Conservation (phyloP, 2,113 vertebrate genomes). For the Grantiella picta region DNA sequence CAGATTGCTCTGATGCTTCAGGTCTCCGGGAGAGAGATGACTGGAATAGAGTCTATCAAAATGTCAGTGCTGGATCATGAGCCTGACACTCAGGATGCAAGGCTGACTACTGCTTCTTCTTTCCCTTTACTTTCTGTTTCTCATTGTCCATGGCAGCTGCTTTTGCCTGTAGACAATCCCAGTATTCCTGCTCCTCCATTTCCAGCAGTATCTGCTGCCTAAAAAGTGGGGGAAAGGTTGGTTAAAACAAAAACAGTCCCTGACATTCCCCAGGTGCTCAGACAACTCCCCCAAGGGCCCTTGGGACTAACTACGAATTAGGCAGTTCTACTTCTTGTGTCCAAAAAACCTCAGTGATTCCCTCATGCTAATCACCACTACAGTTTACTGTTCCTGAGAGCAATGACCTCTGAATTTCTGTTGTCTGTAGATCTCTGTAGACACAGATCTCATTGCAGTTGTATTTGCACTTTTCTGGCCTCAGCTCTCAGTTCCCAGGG, state of each 20-base stretch:
- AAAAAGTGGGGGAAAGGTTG: neutral
- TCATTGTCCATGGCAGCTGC: constrained; percentile 16
- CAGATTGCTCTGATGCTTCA: neutral
- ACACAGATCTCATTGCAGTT: neutral
- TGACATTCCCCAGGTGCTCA: neutral
- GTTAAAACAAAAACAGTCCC: neutral
- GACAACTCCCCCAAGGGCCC: neutral
- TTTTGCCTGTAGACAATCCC: neutral
- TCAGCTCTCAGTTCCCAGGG: neutral
- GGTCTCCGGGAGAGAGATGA: neutral
- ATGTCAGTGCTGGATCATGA: neutral
- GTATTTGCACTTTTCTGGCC: neutral
- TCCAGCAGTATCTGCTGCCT: constrained; percentile 11
- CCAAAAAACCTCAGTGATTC: neutral
- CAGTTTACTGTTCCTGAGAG: neutral
- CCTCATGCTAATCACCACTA: neutral
- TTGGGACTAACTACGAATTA: neutral
- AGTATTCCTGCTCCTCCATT: constrained; percentile 4
- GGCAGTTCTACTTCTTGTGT: neutral
- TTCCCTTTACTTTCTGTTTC: neutral
- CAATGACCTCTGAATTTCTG: neutral
- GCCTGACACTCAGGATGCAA: neutral
- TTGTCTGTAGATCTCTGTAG: neutral
- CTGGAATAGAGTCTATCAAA: neutral
- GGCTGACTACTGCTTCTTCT: neutral